Evolutionary conservation across 2,888 invertebrate species (phyloP).

Genomic region (Uropetala carovei): DNA sequence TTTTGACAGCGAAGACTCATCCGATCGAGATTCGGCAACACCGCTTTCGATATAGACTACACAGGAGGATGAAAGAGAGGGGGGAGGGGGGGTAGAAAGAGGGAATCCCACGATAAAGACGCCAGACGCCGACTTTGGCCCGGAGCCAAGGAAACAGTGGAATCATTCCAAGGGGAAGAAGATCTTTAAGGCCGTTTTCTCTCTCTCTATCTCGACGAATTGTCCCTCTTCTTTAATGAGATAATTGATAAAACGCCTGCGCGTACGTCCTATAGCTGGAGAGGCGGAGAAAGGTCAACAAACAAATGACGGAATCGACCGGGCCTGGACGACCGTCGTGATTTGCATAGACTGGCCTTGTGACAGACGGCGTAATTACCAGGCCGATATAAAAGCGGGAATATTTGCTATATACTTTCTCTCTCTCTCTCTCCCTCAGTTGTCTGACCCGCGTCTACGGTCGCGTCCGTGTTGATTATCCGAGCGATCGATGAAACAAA

Average conservation of each 20-base stretch:
- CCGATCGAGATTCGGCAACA: background rate
- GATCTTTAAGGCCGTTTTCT: background rate
- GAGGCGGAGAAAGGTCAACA: too few species aligned
- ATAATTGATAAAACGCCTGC: too few species aligned
- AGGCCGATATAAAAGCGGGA: too few species aligned
- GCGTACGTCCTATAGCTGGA: too few species aligned
- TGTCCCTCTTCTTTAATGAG: background rate
- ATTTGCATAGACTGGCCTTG: too few species aligned
- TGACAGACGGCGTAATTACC: too few species aligned
- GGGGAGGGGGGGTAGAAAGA: background rate
- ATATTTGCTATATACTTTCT: background rate
- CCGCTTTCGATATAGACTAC: background rate
- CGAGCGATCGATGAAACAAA: background rate
- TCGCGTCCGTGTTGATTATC: background rate
- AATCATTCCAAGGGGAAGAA: background rate
- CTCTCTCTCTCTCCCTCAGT: background rate
- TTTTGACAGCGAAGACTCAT: background rate
- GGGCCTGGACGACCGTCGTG: too few species aligned
- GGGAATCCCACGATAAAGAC: constrained; percentile 27
- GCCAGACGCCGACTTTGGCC: constrained; percentile 22
- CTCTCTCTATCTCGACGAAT: background rate
- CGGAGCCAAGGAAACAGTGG: constrained; percentile 1
- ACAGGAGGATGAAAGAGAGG: background rate
- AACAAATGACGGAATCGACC: too few species aligned
- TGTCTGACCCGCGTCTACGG: background rate